A percentile compares a stretch with the other conserved stretches of the same genome.
These are phyloP conservation scores for Lerista edwardsae DNA, from an alignment of 2,797 vertebrate genomes.

Conservation along the genomic window DNA sequence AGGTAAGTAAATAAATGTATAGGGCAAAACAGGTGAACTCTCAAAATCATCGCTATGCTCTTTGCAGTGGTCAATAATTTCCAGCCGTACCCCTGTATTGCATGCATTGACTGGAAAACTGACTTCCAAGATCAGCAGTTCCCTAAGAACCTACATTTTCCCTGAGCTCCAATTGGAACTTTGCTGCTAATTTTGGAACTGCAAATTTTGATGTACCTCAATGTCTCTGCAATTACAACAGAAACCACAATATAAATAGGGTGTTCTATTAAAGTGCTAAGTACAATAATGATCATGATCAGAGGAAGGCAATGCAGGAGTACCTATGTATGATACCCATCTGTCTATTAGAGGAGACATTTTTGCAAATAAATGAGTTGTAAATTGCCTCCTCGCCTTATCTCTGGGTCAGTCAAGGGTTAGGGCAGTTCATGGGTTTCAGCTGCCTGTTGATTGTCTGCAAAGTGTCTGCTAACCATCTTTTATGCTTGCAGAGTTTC, in stretches of 20 bases:
- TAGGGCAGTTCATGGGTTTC: no score
- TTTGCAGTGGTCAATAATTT: background rate
- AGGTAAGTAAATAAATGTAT: no score
- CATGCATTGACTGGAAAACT: background rate
- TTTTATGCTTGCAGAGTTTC: no score
- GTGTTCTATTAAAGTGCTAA: background rate
- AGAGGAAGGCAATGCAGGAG: background rate
- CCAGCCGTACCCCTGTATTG: background rate
- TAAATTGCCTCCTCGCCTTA: no score
- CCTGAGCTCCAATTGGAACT: background rate
- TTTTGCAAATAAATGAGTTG: no score
- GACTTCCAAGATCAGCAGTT: background rate
- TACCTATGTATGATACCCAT: no score
- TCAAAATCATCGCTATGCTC: no score
- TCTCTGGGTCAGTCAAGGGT: no score
- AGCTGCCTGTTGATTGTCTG: no score
- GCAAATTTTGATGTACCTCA: background rate
- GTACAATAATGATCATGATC: background rate
- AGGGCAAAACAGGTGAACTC: no score
- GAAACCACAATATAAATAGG: background rate
- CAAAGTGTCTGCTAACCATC: no score
- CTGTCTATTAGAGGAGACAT: no score
- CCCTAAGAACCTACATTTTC: background rate
- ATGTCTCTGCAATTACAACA: background rate
- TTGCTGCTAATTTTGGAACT: slow-evolving; percentile 2